A percentile compares a stretch with the other conserved stretches of the same genome.
Conservation (phyloP, 2,888 invertebrate species). For the Drosophila diplacantha region DNA sequence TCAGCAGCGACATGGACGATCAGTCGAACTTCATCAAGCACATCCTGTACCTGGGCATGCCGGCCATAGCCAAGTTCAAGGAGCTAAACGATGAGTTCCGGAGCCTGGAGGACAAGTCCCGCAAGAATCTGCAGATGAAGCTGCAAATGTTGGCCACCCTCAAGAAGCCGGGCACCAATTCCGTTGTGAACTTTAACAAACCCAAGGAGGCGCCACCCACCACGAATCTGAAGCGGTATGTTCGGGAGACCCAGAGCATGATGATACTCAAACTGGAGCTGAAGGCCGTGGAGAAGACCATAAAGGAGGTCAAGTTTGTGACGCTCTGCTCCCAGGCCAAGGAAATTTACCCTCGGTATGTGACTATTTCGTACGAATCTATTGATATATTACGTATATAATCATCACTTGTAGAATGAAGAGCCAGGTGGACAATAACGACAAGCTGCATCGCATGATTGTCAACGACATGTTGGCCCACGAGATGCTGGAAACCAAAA, state of each 20-base stretch:
- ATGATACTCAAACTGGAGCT: conserved; percentile 67
- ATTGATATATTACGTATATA: not conserved
- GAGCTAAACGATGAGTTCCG: conserved; percentile 69
- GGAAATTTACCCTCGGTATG: conserved; percentile 75
- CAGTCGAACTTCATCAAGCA: conserved; percentile 75
- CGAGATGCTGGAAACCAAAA: conserved; percentile 66
- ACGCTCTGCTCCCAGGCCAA: conserved; percentile 74
- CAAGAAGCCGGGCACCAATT: conserved; percentile 37
- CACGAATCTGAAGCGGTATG: conserved; percentile 68
- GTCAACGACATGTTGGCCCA: conserved; percentile 67
- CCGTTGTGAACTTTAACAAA: conserved; percentile 1
- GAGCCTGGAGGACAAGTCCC: conserved; percentile 68
- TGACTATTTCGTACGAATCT: not conserved
- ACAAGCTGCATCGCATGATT: conserved; percentile 68
- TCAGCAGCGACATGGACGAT: conserved; percentile 75
- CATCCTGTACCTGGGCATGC: conserved; percentile 74
- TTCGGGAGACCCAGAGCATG: conserved; percentile 77
- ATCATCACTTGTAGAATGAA: conserved; percentile 65
- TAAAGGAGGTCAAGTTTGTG: conserved; percentile 75
- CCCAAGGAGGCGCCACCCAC: conserved; percentile 28
- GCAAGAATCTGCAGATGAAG: conserved; percentile 65
- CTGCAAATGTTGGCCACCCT: conserved; percentile 62
- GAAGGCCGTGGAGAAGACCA: conserved; percentile 71
- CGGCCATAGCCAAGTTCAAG: conserved; percentile 71
- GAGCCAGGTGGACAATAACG: conserved; percentile 73